These are phyloP conservation scores for Halcyon leucocephala DNA, from an alignment of 2,797 vertebrate genomes.

Conservation along the genomic window DNA sequence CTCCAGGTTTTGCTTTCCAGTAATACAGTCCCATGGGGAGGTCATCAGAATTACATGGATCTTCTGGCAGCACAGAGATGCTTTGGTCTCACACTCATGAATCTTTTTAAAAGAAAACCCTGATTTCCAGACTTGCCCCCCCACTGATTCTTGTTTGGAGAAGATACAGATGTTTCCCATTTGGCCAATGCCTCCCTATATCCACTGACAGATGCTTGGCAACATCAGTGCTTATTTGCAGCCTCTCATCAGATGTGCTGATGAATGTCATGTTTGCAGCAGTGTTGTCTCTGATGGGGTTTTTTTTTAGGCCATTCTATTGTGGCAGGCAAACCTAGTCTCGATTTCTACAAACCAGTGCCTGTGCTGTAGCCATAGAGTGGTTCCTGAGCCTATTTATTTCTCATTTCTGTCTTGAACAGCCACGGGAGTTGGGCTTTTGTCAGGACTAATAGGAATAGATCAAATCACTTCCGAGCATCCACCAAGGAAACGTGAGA, in stretches of 20 bases:
- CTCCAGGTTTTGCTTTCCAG: not conserved
- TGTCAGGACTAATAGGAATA: not conserved
- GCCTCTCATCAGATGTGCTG: not conserved
- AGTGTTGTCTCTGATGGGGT: not conserved
- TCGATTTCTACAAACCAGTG: not conserved
- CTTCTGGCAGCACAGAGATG: not conserved
- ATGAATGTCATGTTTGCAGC: not conserved
- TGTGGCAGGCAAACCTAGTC: not conserved
- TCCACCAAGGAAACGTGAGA: not conserved
- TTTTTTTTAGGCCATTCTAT: not conserved
- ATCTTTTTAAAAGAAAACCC: not conserved
- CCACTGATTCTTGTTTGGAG: not conserved
- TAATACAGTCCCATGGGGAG: not conserved
- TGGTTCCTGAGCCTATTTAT: not conserved
- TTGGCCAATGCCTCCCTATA: not conserved
- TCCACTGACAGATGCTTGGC: not conserved
- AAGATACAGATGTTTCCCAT: slow-evolving; percentile 39
- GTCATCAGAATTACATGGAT: not conserved
- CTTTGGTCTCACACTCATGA: not conserved
- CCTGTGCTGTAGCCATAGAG: not conserved
- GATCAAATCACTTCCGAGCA: not conserved
- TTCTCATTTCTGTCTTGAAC: not conserved
- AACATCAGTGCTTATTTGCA: not conserved
- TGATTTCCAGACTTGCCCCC: not conserved
- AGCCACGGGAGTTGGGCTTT: not conserved